A percentile compares a stretch with the other conserved stretches of the same genome.
Evolutionary conservation across 2,113 vertebrate species (phyloP).

Genomic region (Phoxinus phoxinus): DNA sequence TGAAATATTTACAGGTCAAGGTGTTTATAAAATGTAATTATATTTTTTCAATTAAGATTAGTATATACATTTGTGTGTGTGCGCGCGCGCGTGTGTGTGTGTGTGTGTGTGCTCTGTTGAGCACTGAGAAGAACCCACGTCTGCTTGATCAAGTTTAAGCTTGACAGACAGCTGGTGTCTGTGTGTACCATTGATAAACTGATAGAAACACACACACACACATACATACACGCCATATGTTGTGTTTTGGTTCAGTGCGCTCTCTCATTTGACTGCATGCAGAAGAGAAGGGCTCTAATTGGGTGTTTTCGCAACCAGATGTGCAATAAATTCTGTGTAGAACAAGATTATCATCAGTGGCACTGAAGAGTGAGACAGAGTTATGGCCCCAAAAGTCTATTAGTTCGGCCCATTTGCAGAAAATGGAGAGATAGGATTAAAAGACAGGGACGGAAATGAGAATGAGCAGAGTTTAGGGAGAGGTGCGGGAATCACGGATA

Average conservation of each 20-base stretch:
- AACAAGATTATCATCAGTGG: constrained; percentile 56
- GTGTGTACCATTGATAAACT: constrained; percentile 37
- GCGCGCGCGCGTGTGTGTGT: too few species aligned
- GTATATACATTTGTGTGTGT: too few species aligned
- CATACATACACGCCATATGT: constrained; percentile 58
- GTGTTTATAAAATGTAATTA: too few species aligned
- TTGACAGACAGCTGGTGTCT: constrained; percentile 43
- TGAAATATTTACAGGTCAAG: too few species aligned
- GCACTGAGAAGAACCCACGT: constrained; percentile 11
- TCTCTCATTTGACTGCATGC: constrained; percentile 58
- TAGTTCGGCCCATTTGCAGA: constrained; percentile 22
- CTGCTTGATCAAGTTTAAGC: constrained; percentile 49
- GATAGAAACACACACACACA: constrained; percentile 16
- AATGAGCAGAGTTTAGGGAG: constrained; percentile 14
- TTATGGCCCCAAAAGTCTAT: constrained; percentile 41
- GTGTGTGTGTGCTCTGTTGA: not conserved
- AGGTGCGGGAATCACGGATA: constrained; percentile 25
- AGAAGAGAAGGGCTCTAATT: constrained; percentile 56
- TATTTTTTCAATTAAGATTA: too few species aligned
- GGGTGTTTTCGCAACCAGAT: constrained; percentile 58
- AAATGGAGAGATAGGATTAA: constrained; percentile 15
- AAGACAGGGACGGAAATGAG: not conserved
- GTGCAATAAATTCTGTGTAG: constrained; percentile 61
- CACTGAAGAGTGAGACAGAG: constrained; percentile 43
- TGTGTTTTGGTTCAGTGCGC: constrained; percentile 54